Percentiles rank a stretch among this genome's conserved stretches.
phyloP scores from a whole-genome alignment of 92 coral and sea anemone species.

The Nematostella vectensis region DNA sequence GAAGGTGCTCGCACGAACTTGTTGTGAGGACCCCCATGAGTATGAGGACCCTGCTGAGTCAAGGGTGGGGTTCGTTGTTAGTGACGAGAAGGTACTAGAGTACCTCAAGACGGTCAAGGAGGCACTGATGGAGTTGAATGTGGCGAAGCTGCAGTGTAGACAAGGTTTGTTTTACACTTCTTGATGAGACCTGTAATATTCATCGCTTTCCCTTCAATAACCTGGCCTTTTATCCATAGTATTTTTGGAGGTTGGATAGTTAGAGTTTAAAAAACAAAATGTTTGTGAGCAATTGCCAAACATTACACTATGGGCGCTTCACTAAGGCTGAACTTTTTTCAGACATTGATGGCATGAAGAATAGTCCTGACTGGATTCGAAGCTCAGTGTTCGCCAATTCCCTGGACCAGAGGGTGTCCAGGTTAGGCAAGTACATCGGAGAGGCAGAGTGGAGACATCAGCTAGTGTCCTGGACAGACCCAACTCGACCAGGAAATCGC shows the following conservation, averaged over 20 bases:
- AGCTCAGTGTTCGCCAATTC: constrained; percentile 50
- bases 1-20: neutral
- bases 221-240: neutral
- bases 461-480: constrained; percentile 76
- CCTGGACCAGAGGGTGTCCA: constrained; percentile 83
- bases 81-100: constrained; percentile 44
- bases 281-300: no score
- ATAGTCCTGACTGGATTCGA: constrained; percentile 58
- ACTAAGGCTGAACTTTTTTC: no score
- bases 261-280: no score
- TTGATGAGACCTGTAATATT: no score
- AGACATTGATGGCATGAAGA: constrained; percentile 1
- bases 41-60: neutral
- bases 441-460: constrained; percentile 98
- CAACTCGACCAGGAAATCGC: constrained; percentile 14
- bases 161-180: constrained; percentile 48
- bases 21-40: constrained; percentile 1
- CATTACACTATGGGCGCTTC: no score
- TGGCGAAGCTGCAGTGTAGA: constrained; percentile 47
- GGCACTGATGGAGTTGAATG: constrained; percentile 47
- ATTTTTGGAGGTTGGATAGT: no score
- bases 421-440: constrained; percentile 86
- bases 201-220: neutral
- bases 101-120: constrained; percentile 57
- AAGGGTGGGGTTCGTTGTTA: constrained; percentile 53